Conservation (phyloP, 2,113 vertebrate genomes). For the Oreotrochilus melanogaster region DNA sequence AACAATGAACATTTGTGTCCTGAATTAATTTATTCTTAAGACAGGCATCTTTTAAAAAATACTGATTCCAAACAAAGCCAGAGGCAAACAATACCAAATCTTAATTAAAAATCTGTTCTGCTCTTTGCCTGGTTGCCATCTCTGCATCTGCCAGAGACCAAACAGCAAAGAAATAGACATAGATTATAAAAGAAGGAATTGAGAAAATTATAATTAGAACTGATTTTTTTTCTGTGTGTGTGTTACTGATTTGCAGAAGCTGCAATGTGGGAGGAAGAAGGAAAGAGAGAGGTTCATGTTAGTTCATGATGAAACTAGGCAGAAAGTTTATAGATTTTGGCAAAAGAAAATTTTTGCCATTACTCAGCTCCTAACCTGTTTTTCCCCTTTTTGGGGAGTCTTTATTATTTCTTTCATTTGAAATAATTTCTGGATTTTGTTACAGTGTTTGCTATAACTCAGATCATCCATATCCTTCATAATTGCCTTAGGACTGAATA, state of each 20-base stretch:
- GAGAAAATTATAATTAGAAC: not conserved
- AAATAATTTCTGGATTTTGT: not conserved
- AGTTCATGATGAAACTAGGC: not conserved
- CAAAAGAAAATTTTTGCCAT: not conserved
- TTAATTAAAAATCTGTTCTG: not conserved
- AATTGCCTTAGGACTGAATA: not conserved
- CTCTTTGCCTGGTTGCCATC: not conserved
- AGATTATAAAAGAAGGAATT: not conserved
- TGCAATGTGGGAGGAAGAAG: not conserved
- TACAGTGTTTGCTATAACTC: not conserved
- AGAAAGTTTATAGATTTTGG: not conserved
- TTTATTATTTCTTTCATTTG: not conserved
- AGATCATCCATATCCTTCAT: not conserved
- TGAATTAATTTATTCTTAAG: not conserved
- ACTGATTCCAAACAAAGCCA: not conserved
- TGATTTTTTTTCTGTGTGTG: not conserved
- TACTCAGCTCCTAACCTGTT: not conserved
- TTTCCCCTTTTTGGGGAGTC: fast-evolving
- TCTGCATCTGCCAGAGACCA: not conserved
- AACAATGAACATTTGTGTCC: not conserved
- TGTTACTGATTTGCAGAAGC: not conserved
- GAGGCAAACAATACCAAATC: not conserved
- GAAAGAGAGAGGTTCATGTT: not conserved
- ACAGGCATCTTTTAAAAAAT: not conserved
- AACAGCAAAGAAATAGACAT: not conserved